Evolutionary conservation across 92 coral and sea anemone genomes (phyloP).

Genomic region (Zoanthus sansibaricus): DNA sequence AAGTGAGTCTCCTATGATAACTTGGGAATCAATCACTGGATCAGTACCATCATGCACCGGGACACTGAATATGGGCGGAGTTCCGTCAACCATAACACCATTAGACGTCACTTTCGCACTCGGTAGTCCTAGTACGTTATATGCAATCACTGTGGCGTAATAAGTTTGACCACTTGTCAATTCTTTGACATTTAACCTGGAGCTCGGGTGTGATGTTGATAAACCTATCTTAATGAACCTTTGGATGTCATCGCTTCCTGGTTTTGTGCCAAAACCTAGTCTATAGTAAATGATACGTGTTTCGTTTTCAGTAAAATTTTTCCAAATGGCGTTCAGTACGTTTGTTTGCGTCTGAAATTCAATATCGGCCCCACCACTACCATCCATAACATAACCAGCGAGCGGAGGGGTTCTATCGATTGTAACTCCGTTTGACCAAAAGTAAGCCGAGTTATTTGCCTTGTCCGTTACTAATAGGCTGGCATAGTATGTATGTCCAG

Average conservation of each 20-base stretch:
- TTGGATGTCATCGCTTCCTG: slow-evolving; percentile 76
- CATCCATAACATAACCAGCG: slow-evolving; percentile 83
- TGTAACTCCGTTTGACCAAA: slow-evolving; percentile 79
- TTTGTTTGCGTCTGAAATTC: slow-evolving; percentile 81
- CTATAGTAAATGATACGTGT: slow-evolving; percentile 77
- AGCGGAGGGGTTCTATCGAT: slow-evolving; percentile 87
- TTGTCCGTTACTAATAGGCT: slow-evolving; percentile 79
- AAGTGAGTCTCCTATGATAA: slow-evolving; percentile 48
- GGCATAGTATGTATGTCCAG: slow-evolving; percentile 82
- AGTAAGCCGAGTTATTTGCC: slow-evolving; percentile 80
- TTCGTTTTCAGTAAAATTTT: slow-evolving; percentile 83
- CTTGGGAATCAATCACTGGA: slow-evolving; percentile 57
- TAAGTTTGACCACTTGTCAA: slow-evolving; percentile 79
- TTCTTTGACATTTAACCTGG: slow-evolving; percentile 75
- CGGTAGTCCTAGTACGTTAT: slow-evolving; percentile 82
- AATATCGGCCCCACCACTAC: slow-evolving; percentile 59
- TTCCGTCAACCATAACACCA: slow-evolving; percentile 86
- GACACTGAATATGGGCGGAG: slow-evolving; percentile 79
- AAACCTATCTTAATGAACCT: slow-evolving; percentile 87
- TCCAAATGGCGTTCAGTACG: slow-evolving; percentile 86
- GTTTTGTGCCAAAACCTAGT: slow-evolving; percentile 88
- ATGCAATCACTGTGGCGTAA: slow-evolving; percentile 86
- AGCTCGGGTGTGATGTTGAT: slow-evolving; percentile 77
- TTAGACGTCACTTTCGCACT: slow-evolving; percentile 81
- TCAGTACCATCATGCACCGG: slow-evolving; percentile 77